Percentiles rank a stretch among this genome's conserved stretches.
Conservation (phyloP, 2,797 vertebrate species). For the Pipistrellus nathusii region DNA sequence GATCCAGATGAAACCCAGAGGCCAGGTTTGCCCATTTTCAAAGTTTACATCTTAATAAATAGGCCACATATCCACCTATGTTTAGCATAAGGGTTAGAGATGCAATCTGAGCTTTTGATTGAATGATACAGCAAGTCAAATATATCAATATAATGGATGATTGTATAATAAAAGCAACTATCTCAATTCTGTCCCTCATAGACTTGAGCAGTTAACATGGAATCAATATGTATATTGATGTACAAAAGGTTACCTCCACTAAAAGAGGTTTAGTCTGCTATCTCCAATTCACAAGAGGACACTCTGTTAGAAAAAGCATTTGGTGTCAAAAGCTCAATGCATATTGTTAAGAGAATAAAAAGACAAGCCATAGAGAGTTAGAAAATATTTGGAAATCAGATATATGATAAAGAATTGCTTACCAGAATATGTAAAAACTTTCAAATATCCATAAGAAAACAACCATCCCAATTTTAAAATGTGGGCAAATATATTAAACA, state of each 20-base stretch:
- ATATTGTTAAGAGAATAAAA: conserved; percentile 23
- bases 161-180: background rate
- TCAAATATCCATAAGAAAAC: background rate
- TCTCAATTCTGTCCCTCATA: background rate
- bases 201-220: background rate
- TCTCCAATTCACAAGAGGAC: background rate
- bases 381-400: conserved; percentile 1
- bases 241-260: background rate
- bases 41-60: background rate
- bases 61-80: background rate
- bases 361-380: background rate
- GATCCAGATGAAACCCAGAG: background rate
- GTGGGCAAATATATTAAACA: background rate
- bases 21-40: background rate
- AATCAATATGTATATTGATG: background rate
- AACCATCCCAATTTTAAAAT: background rate
- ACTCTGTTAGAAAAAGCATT: background rate
- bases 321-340: background rate
- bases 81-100: background rate
- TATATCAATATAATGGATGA: background rate
- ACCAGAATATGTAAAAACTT: background rate
- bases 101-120: background rate
- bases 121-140: background rate
- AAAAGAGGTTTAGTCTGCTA: background rate
- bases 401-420: background rate